Evolutionary conservation across 1,140 invertebrate species (phyloP), one percentile per base, ranked within the genome.

Genomic region (Teleopsis dalmanni): DNA sequence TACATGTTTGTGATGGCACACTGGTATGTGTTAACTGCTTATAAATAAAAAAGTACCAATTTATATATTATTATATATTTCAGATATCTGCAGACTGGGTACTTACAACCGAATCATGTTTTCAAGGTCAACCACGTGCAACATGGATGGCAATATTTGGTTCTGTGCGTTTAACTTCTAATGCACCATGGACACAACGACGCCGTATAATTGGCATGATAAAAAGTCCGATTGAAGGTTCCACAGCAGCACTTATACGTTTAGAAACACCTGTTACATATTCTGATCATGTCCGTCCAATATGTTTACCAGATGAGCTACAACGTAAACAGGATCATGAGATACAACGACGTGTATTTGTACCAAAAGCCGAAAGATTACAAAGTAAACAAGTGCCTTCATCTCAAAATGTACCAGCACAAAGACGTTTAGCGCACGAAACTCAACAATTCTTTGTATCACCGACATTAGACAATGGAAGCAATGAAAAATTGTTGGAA

Each of bases 1-100:
- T 85, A 29, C 90, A 94, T 60, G 84, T 88, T 8, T 94, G 91
- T 65, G 91, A 94, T 65, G 91, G 83, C 1, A 88, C 87, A 7
- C 74, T 94, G 3, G 73, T 87, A 2, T 46, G 47, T 41, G 6
- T 21, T 13, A 14, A 13, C 10, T 16, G 27, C 10, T 42, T 29
- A 9, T 4, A 23, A 18, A 33, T 48, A 11, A 10, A 23, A 16
- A 10, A 6, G 22, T 23, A 7, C 1, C 27, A n/a, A 14, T 31
- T 25, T 35, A 26, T 27, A 29, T 18, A 13, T 16, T 23, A 0
- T 18, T n/a, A 23, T 31, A 23, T 10, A 9, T 29, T 43, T 40
- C 27, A 51, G 54, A 71, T 79, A 19, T 82, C 87, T 7, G 75
- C 81, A 1, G 80, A 82, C 47, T 93, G 90, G 90, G 75, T 94